Conservation (phyloP, 2,888 invertebrate genomes). For the Drosophila colorata region DNA sequence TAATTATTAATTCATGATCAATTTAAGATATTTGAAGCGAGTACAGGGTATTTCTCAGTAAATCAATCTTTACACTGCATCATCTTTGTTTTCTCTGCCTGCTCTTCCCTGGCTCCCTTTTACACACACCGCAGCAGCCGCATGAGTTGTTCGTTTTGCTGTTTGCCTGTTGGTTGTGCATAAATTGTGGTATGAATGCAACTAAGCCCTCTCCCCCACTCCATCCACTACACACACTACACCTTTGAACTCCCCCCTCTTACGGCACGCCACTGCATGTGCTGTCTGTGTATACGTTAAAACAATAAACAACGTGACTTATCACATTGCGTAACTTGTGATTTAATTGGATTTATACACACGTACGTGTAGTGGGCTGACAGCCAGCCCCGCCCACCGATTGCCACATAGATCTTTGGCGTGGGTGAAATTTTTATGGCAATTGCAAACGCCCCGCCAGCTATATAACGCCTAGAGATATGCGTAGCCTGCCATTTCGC, state of each 20-base stretch:
- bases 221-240: neutral
- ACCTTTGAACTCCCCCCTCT: neutral
- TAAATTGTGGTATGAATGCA: constrained; percentile 67
- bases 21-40: neutral
- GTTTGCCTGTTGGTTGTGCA: constrained; percentile 67
- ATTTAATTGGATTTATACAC: constrained; percentile 80
- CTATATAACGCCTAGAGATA: constrained; percentile 37
- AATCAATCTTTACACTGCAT: neutral
- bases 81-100: constrained; percentile 6
- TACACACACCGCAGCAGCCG: constrained; percentile 52
- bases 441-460: constrained; percentile 5
- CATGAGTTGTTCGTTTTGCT: constrained; percentile 57
- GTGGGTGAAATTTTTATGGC: constrained; percentile 46
- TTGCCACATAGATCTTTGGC: neutral
- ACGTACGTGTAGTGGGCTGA: constrained; percentile 29
- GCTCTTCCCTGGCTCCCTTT: constrained; percentile 17
- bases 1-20: neutral
- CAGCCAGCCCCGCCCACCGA: constrained; percentile 18
- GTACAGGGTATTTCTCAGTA: neutral
- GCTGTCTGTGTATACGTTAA: constrained; percentile 39
- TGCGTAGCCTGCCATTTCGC: constrained; percentile 20
- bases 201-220: constrained; percentile 2
- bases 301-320: constrained; percentile 82
- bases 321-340: constrained; percentile 81
- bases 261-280: constrained; percentile 3